Evolutionary conservation across 2,888 invertebrate genomes (phyloP).

Genomic region (Coronaproctus castanopsis): DNA sequence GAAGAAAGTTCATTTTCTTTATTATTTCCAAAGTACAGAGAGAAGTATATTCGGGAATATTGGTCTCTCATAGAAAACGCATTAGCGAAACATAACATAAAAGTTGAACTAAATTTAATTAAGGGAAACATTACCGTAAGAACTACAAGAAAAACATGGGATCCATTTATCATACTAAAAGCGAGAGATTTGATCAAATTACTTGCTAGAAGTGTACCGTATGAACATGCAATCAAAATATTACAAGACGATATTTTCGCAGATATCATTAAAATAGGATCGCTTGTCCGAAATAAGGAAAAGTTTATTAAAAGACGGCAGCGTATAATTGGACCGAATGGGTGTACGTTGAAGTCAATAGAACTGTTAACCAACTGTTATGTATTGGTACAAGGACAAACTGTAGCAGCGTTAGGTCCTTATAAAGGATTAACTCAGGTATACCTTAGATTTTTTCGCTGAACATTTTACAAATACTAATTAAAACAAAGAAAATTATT

Average conservation of each 20-base stretch:
- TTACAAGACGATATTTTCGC: conserved; percentile 76
- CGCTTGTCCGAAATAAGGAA: conserved; percentile 70
- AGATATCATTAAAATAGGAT: conserved; percentile 92
- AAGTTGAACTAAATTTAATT: conserved; percentile 73
- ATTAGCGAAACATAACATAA: conserved; percentile 53
- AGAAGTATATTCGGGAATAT: conserved; percentile 80
- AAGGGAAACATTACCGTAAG: conserved; percentile 87
- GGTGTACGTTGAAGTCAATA: conserved; percentile 92
- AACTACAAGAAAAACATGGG: conserved; percentile 94
- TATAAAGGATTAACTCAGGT: conserved; percentile 65
- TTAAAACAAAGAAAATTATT: too few species aligned
- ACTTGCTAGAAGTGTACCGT: conserved; percentile 85
- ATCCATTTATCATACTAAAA: conserved; percentile 91
- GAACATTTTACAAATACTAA: too few species aligned
- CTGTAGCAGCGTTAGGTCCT: conserved; percentile 90
- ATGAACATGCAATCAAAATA: conserved; percentile 76
- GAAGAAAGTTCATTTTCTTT: conserved; percentile 94
- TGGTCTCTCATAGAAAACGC: conserved; percentile 87
- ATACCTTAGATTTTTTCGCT: too few species aligned
- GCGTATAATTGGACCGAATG: conserved; percentile 86
- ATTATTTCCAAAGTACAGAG: conserved; percentile 90
- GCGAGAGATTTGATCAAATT: conserved; percentile 90
- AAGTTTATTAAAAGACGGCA: conserved; percentile 89
- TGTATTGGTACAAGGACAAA: conserved; percentile 89
- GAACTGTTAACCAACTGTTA: conserved; percentile 92